A percentile compares a stretch with the other conserved stretches of the same genome.
phyloP scores from a whole-genome alignment of 2,113 vertebrate genomes.

The Pterophyllum scalare region DNA sequence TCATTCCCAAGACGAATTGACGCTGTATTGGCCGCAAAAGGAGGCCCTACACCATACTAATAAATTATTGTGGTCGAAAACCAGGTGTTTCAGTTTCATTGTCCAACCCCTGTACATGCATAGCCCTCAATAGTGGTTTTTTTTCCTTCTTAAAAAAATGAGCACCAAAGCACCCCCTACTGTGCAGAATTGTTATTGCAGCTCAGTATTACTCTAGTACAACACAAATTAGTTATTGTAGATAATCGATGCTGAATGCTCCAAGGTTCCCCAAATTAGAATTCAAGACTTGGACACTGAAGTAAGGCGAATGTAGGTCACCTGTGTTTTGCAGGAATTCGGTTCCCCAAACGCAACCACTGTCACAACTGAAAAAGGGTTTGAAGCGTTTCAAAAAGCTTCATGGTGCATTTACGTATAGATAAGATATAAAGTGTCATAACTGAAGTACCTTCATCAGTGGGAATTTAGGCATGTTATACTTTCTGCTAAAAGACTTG shows the following conservation, averaged over 20 bases:
- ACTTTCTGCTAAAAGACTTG: not conserved
- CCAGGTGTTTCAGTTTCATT: no score
- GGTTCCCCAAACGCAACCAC: not conserved
- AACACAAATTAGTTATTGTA: constrained; percentile 16
- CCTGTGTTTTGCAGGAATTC: not conserved
- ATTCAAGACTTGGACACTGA: not conserved
- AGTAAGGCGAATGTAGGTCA: not conserved
- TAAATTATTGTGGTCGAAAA: no score
- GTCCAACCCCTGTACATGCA: no score
- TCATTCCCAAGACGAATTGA: no score
- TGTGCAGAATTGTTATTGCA: constrained; percentile 59
- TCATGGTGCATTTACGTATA: not conserved
- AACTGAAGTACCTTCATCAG: not conserved
- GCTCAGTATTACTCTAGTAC: not conserved
- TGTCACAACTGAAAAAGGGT: not conserved
- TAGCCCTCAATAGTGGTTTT: not conserved
- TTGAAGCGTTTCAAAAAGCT: not conserved
- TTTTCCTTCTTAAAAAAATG: not conserved
- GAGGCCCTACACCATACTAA: no score
- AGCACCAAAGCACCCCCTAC: constrained; percentile 73
- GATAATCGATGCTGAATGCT: not conserved
- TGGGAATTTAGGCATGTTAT: not conserved
- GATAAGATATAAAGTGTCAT: not conserved
- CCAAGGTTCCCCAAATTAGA: not conserved
- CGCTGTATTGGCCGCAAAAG: no score